A percentile compares a stretch with the other conserved stretches of the same genome.
phyloP scores from a whole-genome alignment of 2,888 invertebrate genomes.

The Aelia acuminata region DNA sequence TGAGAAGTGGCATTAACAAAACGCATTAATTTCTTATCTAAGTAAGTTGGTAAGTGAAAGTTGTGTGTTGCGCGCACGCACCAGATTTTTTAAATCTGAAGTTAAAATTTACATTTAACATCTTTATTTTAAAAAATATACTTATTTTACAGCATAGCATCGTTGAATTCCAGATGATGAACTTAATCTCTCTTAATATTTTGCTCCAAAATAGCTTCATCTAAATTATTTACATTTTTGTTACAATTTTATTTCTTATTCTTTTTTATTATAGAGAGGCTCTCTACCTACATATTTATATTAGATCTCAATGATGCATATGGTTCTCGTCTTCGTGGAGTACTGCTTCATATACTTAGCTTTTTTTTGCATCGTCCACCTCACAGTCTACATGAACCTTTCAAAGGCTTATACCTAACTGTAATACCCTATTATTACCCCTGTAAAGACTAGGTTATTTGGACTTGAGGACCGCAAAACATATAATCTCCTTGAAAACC shows the following conservation, averaged over 20 bases:
- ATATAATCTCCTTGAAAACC: too few species aligned
- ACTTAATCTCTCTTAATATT: background rate
- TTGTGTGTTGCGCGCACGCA: too few species aligned
- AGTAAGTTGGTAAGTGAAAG: too few species aligned
- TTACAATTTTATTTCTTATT: background rate
- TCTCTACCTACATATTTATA: background rate
- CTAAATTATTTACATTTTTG: background rate
- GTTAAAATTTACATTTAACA: too few species aligned
- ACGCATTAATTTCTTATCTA: too few species aligned
- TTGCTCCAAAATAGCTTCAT: background rate
- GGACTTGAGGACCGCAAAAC: too few species aligned
- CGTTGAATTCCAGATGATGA: background rate
- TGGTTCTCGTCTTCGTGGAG: constrained; percentile 19
- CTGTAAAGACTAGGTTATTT: too few species aligned
- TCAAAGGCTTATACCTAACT: too few species aligned
- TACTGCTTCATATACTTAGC: constrained; percentile 58
- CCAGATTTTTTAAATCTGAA: too few species aligned
- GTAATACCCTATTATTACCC: too few species aligned
- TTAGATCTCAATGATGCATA: background rate
- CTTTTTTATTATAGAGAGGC: too few species aligned
- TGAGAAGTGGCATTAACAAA: too few species aligned
- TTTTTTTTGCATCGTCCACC: constrained; percentile 60
- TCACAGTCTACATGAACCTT: constrained; percentile 60
- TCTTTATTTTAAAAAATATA: background rate
- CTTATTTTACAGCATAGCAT: background rate